Percentiles rank a stretch among this genome's conserved stretches.
Conservation (phyloP, 2,113 vertebrate species). For the Gymnobelideus leadbeateri region DNA sequence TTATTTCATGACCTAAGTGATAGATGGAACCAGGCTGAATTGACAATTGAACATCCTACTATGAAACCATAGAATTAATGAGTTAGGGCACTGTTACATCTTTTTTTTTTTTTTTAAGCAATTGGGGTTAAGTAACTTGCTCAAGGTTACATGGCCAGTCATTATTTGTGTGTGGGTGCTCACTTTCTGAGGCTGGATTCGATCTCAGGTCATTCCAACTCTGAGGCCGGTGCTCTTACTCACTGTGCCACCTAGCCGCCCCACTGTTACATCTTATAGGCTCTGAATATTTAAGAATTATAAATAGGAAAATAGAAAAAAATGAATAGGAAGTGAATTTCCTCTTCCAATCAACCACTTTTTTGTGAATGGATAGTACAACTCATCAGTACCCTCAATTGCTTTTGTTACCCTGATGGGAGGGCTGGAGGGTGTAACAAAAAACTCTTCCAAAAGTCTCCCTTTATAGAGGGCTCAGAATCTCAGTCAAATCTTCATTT, state of each 20-base stretch:
- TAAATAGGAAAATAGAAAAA: too few species aligned
- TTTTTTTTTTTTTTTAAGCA: too few species aligned
- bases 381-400: background rate
- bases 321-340: background rate
- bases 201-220: too few species aligned
- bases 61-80: constrained; percentile 21
- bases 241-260: too few species aligned
- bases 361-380: background rate
- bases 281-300: background rate
- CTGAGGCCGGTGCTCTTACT: too few species aligned
- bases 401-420: background rate
- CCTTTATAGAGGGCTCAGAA: background rate
- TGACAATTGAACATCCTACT: background rate
- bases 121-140: too few species aligned
- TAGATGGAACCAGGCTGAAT: constrained; percentile 4
- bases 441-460: background rate
- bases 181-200: too few species aligned
- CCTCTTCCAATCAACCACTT: background rate
- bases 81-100: background rate
- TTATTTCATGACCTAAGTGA: constrained; percentile 53
- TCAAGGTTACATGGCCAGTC: too few species aligned
- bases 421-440: background rate
- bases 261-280: constrained; percentile 2
- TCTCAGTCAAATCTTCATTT: background rate
- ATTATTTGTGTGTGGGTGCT: too few species aligned